Base-by-base conservation (phyloP, 1,140 invertebrate species). In the Thalassaphorura encarpata region DNA sequence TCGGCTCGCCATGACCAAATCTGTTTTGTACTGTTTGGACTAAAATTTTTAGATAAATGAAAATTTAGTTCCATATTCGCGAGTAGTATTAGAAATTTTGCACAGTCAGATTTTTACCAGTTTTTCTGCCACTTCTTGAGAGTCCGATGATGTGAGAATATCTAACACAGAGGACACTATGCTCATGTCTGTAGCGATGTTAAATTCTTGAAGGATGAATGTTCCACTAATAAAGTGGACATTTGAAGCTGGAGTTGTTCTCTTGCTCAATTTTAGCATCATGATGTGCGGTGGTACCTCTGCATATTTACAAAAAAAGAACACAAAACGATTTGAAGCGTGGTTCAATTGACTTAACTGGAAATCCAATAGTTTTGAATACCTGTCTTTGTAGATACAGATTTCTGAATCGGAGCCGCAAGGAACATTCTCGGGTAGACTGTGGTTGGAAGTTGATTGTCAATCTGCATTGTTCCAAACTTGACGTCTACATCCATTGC, bases 141-240 rank as follows among this genome's bases (percentile, higher is more conserved):
- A 11, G n/a, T 36, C 33, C 8, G 33, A 8, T 8, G 33, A n/a
- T 36, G 8, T 36, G 33, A 36, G n/a, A 36, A 36, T n/a, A 8
- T 11, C 42, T 23, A 43, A 6, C 6, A 21, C 21, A 13, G 6
- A 8, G 42, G 6, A 8, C 16, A 43, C 8, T 8, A 43, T n/a
- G 6, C 11, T 18, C 11, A 21, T 11, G 21, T 51, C 33, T 29
- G 28, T 29, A 11, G 48, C 28, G 21, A 51, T 19, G 5, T 11
- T 5, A 36, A 51, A 51, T 24, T 51, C 48, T 39, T 51, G 48
- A 5, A 51, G 13, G 6, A 51, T 39, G 13, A 36, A 18, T 6
- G 28, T 19, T 4, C 27, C 48, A 18, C 29, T 36, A 11, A 51
- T 31, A 3, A 36, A 29, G 23, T 8, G 23, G 13, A 16, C 21